phyloP scores from a whole-genome alignment of 2,113 vertebrate genomes.

The Oophaga pumilio region DNA sequence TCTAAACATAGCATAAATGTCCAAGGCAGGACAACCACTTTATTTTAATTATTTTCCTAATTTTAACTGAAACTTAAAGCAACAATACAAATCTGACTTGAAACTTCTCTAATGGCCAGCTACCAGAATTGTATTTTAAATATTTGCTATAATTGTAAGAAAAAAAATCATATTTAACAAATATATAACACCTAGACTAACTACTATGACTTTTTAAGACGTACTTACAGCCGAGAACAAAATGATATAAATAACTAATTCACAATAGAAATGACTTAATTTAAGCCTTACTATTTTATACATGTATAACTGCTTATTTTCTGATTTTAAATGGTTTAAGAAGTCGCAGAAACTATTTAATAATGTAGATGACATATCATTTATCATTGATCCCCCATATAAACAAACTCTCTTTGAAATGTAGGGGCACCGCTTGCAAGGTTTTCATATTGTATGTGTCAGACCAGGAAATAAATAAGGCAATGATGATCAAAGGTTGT shows the following conservation, averaged over 20 bases:
- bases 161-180: no score
- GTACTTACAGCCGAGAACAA: neutral
- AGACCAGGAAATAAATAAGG: slow-evolving; percentile 62
- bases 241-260: neutral
- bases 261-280: neutral
- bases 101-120: no score
- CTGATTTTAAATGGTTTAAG: neutral
- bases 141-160: no score
- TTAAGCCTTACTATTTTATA: neutral
- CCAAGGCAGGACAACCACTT: no score
- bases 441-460: slow-evolving; percentile 57
- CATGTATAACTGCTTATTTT: neutral
- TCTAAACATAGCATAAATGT: no score
- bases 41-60: no score
- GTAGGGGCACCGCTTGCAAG: slow-evolving; percentile 59
- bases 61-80: no score
- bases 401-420: slow-evolving; percentile 62
- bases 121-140: no score
- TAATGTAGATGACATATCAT: slow-evolving; percentile 51
- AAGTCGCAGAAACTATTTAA: slow-evolving; percentile 49
- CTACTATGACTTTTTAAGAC: neutral
- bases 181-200: no score
- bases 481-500: slow-evolving; percentile 70
- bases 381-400: slow-evolving; percentile 62
- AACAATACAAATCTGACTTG: no score